Conservation (phyloP, 2,888 invertebrate genomes). For the Schrankia costaestrigalis region DNA sequence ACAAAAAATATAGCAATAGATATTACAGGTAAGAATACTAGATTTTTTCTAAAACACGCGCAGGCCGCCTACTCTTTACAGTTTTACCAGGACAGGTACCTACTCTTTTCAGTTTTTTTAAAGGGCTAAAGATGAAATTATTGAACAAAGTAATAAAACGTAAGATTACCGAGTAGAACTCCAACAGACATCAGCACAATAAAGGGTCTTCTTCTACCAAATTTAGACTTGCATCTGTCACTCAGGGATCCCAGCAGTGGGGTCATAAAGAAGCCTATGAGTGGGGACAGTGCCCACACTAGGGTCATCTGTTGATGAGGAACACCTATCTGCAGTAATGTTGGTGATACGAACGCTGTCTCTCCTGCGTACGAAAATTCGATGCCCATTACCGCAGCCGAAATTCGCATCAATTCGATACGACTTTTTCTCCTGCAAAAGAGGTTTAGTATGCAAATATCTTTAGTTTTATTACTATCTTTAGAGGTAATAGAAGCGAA, state of each 20-base stretch:
- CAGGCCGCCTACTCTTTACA: no score
- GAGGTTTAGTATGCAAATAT: no score
- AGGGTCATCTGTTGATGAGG: constrained; percentile 96
- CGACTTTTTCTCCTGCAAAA: constrained; percentile 87
- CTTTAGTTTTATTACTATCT: not conserved
- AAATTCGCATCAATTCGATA: constrained; percentile 90
- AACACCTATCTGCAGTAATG: constrained; percentile 94
- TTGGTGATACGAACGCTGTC: constrained; percentile 98
- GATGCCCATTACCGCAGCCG: constrained; percentile 97
- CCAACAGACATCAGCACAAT: constrained; percentile 94
- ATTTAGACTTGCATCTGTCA: constrained; percentile 89
- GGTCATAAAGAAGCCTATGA: constrained; percentile 96
- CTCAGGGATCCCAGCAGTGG: constrained; percentile 95
- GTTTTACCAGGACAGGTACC: no score
- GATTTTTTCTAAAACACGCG: no score
- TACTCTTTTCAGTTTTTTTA: no score
- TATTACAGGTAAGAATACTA: no score
- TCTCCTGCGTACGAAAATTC: constrained; percentile 99
- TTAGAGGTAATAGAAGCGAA: no score
- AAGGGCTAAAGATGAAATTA: no score
- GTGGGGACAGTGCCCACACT: constrained; percentile 96
- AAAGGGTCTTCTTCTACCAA: constrained; percentile 95
- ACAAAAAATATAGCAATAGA: not conserved
- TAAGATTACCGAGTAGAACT: constrained; percentile 88
- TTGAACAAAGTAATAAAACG: not conserved